Evolutionary conservation across 2,888 invertebrate species (phyloP).

Genomic region (Dichetophora obliterata): DNA sequence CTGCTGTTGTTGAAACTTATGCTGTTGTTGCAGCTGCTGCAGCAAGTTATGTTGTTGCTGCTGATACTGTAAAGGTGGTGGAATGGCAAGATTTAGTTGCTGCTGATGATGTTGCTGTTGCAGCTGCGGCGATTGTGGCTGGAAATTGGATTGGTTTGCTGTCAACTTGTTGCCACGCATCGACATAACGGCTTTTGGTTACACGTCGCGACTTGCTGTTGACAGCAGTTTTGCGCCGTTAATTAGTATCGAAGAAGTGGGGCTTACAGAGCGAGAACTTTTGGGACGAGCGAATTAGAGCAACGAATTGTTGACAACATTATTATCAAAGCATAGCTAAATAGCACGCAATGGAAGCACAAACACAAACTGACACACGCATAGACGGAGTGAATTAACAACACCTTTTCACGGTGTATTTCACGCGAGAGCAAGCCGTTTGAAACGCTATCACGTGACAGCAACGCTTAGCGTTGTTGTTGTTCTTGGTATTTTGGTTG

Average conservation of each 20-base stretch:
- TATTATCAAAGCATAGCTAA: too few relatives aligned
- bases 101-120: slow-evolving; percentile 54
- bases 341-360: neutral
- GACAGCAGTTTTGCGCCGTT: neutral
- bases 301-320: neutral
- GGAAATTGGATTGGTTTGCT: slow-evolving; percentile 47
- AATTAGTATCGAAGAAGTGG: neutral
- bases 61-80: slow-evolving; percentile 52
- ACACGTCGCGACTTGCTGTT: neutral
- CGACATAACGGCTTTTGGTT: slow-evolving; percentile 58
- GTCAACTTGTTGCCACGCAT: slow-evolving; percentile 67
- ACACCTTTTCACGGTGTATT: too few relatives aligned
- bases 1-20: slow-evolving; percentile 56
- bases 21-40: slow-evolving; percentile 58
- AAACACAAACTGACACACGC: neutral
- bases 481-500: too few relatives aligned
- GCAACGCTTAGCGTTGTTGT: neutral
- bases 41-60: slow-evolving; percentile 56
- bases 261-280: neutral
- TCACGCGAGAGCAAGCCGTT: too few relatives aligned
- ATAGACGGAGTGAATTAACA: too few relatives aligned
- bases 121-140: slow-evolving; percentile 50
- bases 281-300: neutral
- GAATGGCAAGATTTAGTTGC: slow-evolving; percentile 54
- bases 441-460: neutral